phyloP scores from a whole-genome alignment of 2,113 vertebrate genomes.

The Platichthys flesus region DNA sequence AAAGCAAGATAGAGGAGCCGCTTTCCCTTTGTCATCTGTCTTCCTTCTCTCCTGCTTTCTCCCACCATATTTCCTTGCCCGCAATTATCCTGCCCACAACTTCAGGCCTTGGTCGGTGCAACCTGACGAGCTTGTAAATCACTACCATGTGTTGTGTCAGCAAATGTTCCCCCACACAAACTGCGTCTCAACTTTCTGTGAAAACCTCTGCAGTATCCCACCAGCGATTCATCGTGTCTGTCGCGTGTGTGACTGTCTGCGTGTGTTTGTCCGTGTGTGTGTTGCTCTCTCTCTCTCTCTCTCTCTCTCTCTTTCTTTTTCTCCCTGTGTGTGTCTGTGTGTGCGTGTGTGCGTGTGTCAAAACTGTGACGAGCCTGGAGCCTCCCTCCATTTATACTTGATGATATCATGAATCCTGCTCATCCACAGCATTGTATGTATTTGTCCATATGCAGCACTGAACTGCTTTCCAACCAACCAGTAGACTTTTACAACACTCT shows the following conservation, averaged over 20 bases:
- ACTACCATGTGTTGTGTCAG: slow-evolving; percentile 52
- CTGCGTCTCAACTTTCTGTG: slow-evolving; percentile 45
- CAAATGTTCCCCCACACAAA: slow-evolving; percentile 52
- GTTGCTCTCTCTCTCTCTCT: neutral
- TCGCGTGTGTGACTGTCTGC: neutral
- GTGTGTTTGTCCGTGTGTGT: slow-evolving; percentile 6
- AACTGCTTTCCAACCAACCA: slow-evolving; percentile 19
- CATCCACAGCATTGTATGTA: slow-evolving; percentile 29
- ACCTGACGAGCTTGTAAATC: slow-evolving; percentile 39
- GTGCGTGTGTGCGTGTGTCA: neutral
- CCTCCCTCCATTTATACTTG: neutral
- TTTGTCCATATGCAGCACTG: slow-evolving; percentile 25
- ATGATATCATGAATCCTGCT: slow-evolving; percentile 27
- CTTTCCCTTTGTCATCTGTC: slow-evolving; percentile 28
- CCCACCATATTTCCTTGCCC: slow-evolving; percentile 18
- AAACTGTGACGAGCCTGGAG: slow-evolving; percentile 1
- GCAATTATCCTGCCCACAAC: slow-evolving; percentile 28
- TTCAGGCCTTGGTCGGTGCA: slow-evolving; percentile 23
- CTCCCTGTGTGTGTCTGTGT: neutral
- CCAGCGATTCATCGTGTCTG: slow-evolving; percentile 6
- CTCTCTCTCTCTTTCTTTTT: neutral
- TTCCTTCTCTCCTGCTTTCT: slow-evolving; percentile 8
- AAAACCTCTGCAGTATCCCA: slow-evolving; percentile 35
- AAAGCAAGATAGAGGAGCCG: neutral
- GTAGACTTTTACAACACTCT: slow-evolving; percentile 3